Conservation (phyloP, 2,888 invertebrate genomes). For the Brachyopa scutellaris region DNA sequence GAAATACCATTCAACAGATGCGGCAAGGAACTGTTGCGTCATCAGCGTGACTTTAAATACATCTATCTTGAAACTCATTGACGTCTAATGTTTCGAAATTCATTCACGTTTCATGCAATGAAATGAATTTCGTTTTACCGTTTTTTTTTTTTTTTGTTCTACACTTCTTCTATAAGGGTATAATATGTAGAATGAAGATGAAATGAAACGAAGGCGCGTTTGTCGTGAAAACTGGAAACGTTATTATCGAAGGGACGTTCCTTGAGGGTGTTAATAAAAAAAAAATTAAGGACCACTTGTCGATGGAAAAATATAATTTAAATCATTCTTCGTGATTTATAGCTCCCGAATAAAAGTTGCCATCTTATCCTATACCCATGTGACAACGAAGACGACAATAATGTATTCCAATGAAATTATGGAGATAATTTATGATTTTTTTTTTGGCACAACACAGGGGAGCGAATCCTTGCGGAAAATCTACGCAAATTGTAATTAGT, state of each 20-base stretch:
- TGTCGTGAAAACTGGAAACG: constrained; percentile 25
- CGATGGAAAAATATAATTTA: constrained; percentile 39
- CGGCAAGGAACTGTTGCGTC: constrained; percentile 41
- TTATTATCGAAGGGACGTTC: constrained; percentile 23
- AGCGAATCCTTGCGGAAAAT: constrained; percentile 29
- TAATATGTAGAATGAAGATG: too few relatives aligned
- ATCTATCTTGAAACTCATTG: constrained; percentile 40
- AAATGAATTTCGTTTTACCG: constrained; percentile 38
- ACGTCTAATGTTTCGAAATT: constrained; percentile 46
- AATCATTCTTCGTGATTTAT: constrained; percentile 57
- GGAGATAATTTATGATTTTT: constrained; percentile 53
- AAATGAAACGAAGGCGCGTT: constrained; percentile 11
- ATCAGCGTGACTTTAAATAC: constrained; percentile 19
- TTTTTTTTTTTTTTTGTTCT: constrained; percentile 4
- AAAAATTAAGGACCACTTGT: constrained; percentile 23
- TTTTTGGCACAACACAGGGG: not conserved
- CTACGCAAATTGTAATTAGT: constrained; percentile 57
- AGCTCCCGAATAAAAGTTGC: constrained; percentile 20
- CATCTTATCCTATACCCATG: not conserved
- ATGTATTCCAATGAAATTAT: constrained; percentile 60
- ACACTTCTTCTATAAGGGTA: not conserved
- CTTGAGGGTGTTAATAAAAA: constrained; percentile 8
- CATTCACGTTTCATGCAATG: constrained; percentile 38
- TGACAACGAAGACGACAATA: constrained; percentile 39
- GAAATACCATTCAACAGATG: constrained; percentile 20